A percentile compares a stretch with the other conserved stretches of the same genome.
Evolutionary conservation across 1,140 invertebrate genomes (phyloP).

Genomic region (Papilio xuthus): DNA sequence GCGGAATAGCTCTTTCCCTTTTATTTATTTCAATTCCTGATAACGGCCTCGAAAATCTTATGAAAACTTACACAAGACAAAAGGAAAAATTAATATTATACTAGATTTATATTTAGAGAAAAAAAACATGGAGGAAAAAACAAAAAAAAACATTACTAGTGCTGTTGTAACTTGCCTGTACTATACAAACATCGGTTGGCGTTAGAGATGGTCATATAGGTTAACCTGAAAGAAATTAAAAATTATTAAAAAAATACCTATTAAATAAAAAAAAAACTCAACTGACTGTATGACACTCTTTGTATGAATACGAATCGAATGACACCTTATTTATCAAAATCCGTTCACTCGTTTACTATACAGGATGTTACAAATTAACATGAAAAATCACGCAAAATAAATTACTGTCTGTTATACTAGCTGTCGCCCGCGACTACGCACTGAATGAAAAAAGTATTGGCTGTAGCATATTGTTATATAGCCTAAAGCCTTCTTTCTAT

Average conservation of each 20-base stretch:
- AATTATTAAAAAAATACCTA: neutral
- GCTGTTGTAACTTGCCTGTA: neutral
- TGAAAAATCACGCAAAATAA: no score
- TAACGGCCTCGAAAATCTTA: neutral
- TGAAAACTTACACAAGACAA: slow-evolving; percentile 6
- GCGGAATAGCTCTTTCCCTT: neutral
- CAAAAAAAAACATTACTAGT: slow-evolving; percentile 24
- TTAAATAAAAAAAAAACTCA: neutral
- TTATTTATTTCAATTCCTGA: neutral
- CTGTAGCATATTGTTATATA: no score
- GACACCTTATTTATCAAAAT: no score
- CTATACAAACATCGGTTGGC: neutral
- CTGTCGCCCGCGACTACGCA: no score
- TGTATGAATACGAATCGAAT: no score
- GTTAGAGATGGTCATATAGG: neutral
- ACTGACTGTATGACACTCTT: no score
- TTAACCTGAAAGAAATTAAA: neutral
- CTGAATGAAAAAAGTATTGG: no score
- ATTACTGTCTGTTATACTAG: no score
- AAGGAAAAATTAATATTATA: slow-evolving; percentile 29
- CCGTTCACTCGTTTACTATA: no score
- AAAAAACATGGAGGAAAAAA: neutral
- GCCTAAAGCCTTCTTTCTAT: no score
- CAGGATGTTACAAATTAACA: no score
- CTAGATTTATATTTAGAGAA: slow-evolving; percentile 13